Evolutionary conservation across 1,140 invertebrate genomes (phyloP), one percentile per base, ranked within the genome.

Genomic region (Drosophila parabipectinata): DNA sequence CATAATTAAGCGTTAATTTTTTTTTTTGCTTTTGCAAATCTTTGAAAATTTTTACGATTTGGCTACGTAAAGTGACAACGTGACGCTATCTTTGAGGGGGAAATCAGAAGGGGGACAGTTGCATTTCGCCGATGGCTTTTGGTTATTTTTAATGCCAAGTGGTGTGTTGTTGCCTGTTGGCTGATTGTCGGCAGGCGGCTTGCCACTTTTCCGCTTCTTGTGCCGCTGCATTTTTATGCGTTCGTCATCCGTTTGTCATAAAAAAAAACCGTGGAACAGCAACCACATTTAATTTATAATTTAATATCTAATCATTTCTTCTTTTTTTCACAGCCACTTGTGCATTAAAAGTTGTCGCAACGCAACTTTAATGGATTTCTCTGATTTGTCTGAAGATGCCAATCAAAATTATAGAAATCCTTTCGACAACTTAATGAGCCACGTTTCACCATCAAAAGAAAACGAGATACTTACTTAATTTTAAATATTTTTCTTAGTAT

Each of bases 201-300:
- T 48, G 58, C 54, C 60, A 47, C 21, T 62, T 77, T 64, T 72
- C 79, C 64, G 67, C 63, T 74, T 85, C 77, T 85, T 77, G 51
- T 77, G 81, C 76, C 80, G 75, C 80, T 62, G 79, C 84, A 83
- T 80, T 88, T 88, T 88, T 89, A 88, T 88, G 84, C 79, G 83
- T 77, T 89, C 83, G 79, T 89, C 83, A 88, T 88, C 83, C 83
- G 83, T 89, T 89, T 88, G 83, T 84, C 83, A 88, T 88, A 88
- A 88, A 78, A 63, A 63, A 47, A 63, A 61, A 53, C 77, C 8
- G 7, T 44, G 24, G 21, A 48, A 48, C 32, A 56, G 39, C 54
- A 24, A 68, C 58, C 57, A 81, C 48, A 77, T 72, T 79, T 88
- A 79, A 82, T 88, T 88, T 87, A 69, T 83, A 83, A 79, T 88